Base-by-base conservation (phyloP, 1,140 invertebrate genomes). In the Cydia amplana region DNA sequence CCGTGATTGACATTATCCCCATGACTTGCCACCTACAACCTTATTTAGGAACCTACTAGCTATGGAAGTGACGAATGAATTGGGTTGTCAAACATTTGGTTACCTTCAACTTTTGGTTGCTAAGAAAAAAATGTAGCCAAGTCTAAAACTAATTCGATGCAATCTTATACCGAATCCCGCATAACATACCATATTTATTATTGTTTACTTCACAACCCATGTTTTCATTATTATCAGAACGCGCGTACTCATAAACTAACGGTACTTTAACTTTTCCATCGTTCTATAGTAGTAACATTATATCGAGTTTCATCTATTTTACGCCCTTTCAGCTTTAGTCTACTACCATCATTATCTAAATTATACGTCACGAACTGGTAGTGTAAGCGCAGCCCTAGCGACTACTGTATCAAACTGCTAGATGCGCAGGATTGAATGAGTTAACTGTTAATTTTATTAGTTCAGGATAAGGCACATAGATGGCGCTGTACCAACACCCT, bases 161-260 rank as follows among this genome's bases (percentile, higher is more conserved):
- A 9, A 40, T 4, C 12, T 46, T 3, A 16, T 46, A 46, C 36
- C 36, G 6, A 46, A 3, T 43, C 40, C 40, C 40, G 40, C 40
- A 43, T 43, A 43, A 43, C 28, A 28, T 28, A 32, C 32, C 25
- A 25, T 25, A 25, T 25, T 16, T 51, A 51, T 51, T 60, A 60
- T 23, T 60, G 55, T 60, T 60, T 60, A 60, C 55, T 60, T 60
- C 23, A 60, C 55, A 60, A 60, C 9, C 55, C 23, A 60, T 60
- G 55, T 60, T 60, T 60, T 60, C 55, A 60, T 60, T 6, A 60
- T 60, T 60, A 60, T 60, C 55, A 60, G 1, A 60, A 60, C 55
- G 20, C 55, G 7, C 55, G 55, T 12, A 60, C 55, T 60, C 20
- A 9, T 23, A 60, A 20, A 60, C 18, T 60, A 60, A 60, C 55